phyloP scores from a whole-genome alignment of 2,113 vertebrate species.

The Pyrgilauda ruficollis region DNA sequence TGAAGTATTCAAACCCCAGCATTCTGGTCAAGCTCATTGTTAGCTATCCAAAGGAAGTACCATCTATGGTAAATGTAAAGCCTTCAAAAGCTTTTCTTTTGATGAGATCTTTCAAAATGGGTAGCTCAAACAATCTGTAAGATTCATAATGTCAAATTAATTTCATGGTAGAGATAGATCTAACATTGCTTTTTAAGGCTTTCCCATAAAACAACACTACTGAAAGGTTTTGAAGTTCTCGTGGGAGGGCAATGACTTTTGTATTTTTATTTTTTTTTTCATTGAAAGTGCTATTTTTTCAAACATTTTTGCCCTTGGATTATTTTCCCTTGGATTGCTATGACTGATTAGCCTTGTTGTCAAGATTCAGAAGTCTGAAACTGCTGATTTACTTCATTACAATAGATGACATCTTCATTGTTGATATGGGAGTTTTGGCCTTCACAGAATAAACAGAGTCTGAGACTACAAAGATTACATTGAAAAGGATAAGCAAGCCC shows the following conservation, averaged over 20 bases:
- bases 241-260: slow-evolving; percentile 55
- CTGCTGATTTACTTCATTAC: neutral
- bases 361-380: slow-evolving; percentile 33
- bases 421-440: slow-evolving; percentile 20
- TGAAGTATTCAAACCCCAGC: slow-evolving; percentile 18
- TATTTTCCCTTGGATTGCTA: neutral
- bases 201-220: slow-evolving; percentile 38
- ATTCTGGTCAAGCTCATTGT: slow-evolving; percentile 66
- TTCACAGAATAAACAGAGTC: neutral
- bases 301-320: neutral
- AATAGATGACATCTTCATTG: slow-evolving; percentile 61
- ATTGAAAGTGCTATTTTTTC: neutral
- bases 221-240: slow-evolving; percentile 50
- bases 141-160: slow-evolving; percentile 75
- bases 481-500: neutral
- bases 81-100: slow-evolving; percentile 65
- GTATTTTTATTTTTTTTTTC: neutral
- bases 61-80: slow-evolving; percentile 65
- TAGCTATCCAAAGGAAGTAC: slow-evolving; percentile 67
- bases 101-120: slow-evolving; percentile 70
- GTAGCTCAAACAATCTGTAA: slow-evolving; percentile 59
- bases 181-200: slow-evolving; percentile 57
- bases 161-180: slow-evolving; percentile 78
- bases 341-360: neutral
- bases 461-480: neutral